A percentile compares a stretch with the other conserved stretches of the same genome.
phyloP scores from a whole-genome alignment of 2,113 vertebrate species.

The Apteryx owenii region DNA sequence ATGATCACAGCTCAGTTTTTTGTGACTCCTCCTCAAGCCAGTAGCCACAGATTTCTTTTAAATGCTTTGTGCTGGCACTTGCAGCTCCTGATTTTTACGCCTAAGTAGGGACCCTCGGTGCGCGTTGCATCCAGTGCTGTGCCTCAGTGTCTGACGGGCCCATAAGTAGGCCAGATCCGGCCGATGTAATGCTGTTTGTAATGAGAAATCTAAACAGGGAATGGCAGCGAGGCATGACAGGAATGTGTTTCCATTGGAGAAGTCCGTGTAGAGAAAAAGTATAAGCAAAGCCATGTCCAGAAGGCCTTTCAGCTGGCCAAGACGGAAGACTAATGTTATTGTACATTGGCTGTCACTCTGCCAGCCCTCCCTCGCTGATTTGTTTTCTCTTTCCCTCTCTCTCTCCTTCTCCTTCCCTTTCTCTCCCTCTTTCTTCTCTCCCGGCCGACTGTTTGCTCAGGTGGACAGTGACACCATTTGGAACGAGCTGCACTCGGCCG shows the following conservation, averaged over 20 bases:
- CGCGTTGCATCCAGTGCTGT: constrained; percentile 45
- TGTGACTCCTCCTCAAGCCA: not conserved
- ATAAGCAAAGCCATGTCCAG: constrained; percentile 89
- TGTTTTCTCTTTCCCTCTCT: constrained; percentile 80
- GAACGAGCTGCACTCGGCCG: constrained; percentile 87
- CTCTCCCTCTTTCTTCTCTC: constrained; percentile 48
- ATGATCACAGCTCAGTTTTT: not conserved
- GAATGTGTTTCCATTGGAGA: constrained; percentile 99
- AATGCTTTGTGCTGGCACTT: constrained; percentile 27
- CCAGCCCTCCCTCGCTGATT: constrained; percentile 90
- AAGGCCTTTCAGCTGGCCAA: constrained; percentile 88
- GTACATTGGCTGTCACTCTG: constrained; percentile 89
- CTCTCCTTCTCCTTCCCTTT: constrained; percentile 45
- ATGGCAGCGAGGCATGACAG: constrained; percentile 97
- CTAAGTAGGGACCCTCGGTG: constrained; percentile 37
- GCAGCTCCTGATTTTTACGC: constrained; percentile 60
- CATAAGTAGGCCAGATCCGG: constrained; percentile 76
- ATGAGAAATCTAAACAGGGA: constrained; percentile 98
- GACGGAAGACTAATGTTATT: constrained; percentile 98
- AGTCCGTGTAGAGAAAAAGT: constrained; percentile 85
- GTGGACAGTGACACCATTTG: constrained; percentile 98
- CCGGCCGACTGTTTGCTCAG: constrained; percentile 94
- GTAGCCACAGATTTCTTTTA: constrained; percentile 33
- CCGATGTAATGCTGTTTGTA: constrained; percentile 93
- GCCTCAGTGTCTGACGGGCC: constrained; percentile 70